Percentiles rank a stretch among this genome's conserved stretches.
Evolutionary conservation across 2,888 invertebrate genomes (phyloP).

Genomic region (Dione juno): DNA sequence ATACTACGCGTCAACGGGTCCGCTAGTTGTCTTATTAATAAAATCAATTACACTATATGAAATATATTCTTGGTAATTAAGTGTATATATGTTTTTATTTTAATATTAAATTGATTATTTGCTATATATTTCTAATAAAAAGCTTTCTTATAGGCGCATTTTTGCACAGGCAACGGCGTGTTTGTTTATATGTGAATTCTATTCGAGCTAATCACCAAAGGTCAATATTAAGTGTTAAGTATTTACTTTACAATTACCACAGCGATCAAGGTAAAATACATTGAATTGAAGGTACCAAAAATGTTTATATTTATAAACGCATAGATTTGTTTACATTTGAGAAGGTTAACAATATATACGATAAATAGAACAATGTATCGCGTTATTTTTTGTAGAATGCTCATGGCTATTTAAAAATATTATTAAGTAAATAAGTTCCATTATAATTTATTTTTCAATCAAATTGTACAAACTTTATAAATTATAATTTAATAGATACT

Average conservation of each 20-base stretch:
- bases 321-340: conserved; percentile 35
- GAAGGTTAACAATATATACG: conserved; percentile 40
- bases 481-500: too few relatives aligned
- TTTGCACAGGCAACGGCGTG: neutral
- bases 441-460: too few relatives aligned
- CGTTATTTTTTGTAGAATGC: neutral
- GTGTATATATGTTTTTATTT: too few relatives aligned
- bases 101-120: too few relatives aligned
- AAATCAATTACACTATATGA: too few relatives aligned
- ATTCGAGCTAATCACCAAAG: conserved; percentile 69
- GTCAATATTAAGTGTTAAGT: conserved; percentile 64
- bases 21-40: too few relatives aligned
- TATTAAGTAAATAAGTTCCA: too few relatives aligned
- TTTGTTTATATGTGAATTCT: conserved; percentile 38
- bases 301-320: conserved; percentile 42
- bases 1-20: too few relatives aligned
- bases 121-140: too few relatives aligned
- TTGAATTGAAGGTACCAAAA: conserved; percentile 50
- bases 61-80: too few relatives aligned
- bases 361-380: conserved; percentile 23
- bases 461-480: too few relatives aligned
- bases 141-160: neutral
- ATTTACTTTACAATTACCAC: conserved; percentile 71
- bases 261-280: conserved; percentile 61
- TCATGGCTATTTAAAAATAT: neutral